Percentiles rank a stretch among this genome's conserved stretches.
Conservation (phyloP, 1,140 invertebrate genomes). For the Trissolcus basalis region DNA sequence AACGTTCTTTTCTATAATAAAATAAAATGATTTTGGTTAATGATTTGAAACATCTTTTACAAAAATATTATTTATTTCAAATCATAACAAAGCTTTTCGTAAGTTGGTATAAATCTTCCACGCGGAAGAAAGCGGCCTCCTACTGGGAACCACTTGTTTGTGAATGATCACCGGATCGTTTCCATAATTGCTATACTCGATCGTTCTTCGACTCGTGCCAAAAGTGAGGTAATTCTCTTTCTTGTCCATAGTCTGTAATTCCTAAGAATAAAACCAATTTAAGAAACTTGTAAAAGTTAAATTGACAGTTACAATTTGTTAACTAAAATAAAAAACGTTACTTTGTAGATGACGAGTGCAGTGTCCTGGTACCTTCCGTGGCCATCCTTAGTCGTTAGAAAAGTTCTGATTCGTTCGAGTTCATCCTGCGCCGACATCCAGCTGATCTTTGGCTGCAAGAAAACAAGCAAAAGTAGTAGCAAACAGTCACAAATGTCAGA, state of each 20-base stretch:
- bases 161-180: conserved; percentile 73
- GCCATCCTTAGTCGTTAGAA: conserved; percentile 64
- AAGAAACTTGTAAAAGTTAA: too few relatives aligned
- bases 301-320: too few relatives aligned
- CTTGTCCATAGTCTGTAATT: conserved; percentile 56
- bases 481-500: conserved; percentile 28
- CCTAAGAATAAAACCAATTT: not conserved
- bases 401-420: conserved; percentile 58
- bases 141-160: conserved; percentile 53
- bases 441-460: conserved; percentile 29
- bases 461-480: conserved; percentile 11
- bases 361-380: conserved; percentile 70
- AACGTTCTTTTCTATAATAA: too few relatives aligned
- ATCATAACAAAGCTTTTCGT: conserved; percentile 26
- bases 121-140: conserved; percentile 42
- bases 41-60: too few relatives aligned
- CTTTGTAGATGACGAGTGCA: conserved; percentile 68
- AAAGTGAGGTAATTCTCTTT: conserved; percentile 67
- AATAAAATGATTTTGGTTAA: too few relatives aligned
- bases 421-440: conserved; percentile 69
- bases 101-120: conserved; percentile 62
- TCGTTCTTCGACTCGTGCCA: conserved; percentile 70
- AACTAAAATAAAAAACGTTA: conserved; percentile 42
- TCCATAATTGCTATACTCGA: conserved; percentile 73
- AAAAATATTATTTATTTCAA: not conserved